A percentile compares a stretch with the other conserved stretches of the same genome.
phyloP scores from a whole-genome alignment of 35 echinoderm and acorn worm genomes.

The Lytechinus variegatus region DNA sequence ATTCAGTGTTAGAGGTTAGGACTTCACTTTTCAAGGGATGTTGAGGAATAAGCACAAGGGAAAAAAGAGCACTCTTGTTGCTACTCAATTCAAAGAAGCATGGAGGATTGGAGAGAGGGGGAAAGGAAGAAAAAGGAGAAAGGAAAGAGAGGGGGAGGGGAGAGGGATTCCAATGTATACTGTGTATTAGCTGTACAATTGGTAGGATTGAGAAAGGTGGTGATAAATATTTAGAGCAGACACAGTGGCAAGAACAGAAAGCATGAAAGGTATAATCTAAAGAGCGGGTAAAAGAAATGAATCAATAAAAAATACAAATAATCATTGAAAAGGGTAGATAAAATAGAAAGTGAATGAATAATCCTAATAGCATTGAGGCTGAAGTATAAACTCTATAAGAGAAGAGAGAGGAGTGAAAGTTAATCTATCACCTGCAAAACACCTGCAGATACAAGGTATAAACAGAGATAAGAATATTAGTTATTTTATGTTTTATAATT shows the following conservation, averaged over 20 bases:
- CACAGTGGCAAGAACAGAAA: background rate
- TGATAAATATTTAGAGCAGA: background rate
- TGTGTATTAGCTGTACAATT: too few species aligned
- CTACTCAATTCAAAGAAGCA: background rate
- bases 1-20: constrained; percentile 14
- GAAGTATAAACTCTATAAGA: background rate
- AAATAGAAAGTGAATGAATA: background rate
- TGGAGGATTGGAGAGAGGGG: background rate
- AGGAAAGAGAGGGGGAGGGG: background rate
- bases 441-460: background rate
- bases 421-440: background rate
- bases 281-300: background rate
- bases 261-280: background rate
- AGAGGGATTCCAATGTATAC: too few species aligned
- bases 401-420: background rate
- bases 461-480: background rate
- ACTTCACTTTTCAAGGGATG: background rate
- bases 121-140: background rate
- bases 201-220: background rate
- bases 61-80: background rate
- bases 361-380: background rate
- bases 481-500: too few species aligned
- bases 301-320: background rate
- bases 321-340: background rate
- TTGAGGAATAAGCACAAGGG: background rate